Conservation (phyloP, 2,797 vertebrate genomes). For the Urocyon cinereoargenteus region DNA sequence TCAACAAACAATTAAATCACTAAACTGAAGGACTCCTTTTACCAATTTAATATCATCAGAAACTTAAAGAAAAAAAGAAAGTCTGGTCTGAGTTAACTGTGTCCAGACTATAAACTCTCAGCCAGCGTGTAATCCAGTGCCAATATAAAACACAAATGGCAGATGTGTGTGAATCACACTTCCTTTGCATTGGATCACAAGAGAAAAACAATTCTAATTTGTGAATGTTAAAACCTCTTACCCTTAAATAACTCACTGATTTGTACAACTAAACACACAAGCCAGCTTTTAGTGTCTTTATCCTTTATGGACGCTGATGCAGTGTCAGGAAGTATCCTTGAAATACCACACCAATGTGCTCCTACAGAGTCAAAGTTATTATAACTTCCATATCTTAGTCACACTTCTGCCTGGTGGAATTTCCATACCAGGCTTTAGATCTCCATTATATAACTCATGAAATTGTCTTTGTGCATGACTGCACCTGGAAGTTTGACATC, state of each 20-base stretch:
- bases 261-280: constrained; percentile 46
- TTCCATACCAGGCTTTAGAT: constrained; percentile 16
- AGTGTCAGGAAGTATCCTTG: background rate
- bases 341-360: background rate
- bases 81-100: background rate
- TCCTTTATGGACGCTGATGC: background rate
- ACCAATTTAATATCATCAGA: background rate
- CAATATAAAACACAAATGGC: background rate
- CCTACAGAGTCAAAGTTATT: constrained; percentile 39
- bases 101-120: background rate
- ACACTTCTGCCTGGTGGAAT: constrained; percentile 22
- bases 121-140: background rate
- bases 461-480: constrained; percentile 35
- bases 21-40: constrained; percentile 56
- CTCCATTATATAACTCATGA: constrained; percentile 39
- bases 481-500: background rate
- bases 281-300: background rate
- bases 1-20: constrained; percentile 64
- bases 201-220: constrained; percentile 5
- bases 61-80: constrained; percentile 50
- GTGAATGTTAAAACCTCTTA: constrained; percentile 33
- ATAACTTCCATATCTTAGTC: constrained; percentile 27
- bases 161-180: background rate
- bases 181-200: constrained; percentile 20
- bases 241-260: constrained; percentile 31